These are phyloP conservation scores for Tolypeutes matacus DNA, from an alignment of 2,797 vertebrate species.

Conservation along the genomic window DNA sequence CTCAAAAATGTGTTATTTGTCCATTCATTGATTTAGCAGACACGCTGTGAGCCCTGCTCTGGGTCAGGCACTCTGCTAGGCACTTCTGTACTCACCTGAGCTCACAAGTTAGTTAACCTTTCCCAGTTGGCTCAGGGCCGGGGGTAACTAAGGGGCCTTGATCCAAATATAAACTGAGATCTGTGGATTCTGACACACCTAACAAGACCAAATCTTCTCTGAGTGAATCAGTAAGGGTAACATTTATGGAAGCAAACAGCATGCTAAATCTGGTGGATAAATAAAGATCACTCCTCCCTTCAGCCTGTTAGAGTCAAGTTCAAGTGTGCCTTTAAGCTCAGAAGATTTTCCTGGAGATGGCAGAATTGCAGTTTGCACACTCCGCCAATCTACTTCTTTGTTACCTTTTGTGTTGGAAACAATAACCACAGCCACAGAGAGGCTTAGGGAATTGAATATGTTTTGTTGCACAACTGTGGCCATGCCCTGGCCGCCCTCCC, in stretches of 20 bases:
- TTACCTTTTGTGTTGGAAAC: constrained; percentile 29
- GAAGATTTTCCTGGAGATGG: neutral
- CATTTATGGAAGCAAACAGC: neutral
- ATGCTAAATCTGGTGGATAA: neutral
- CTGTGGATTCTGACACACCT: neutral
- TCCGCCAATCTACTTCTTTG: neutral
- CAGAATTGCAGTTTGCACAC: neutral
- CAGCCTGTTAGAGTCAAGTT: constrained; percentile 7
- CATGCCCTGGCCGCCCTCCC: neutral
- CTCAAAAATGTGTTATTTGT: neutral
- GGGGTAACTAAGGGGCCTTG: neutral
- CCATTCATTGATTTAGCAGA: neutral
- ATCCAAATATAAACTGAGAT: neutral
- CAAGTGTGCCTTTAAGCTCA: neutral
- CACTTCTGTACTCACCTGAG: neutral
- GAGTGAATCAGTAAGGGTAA: neutral
- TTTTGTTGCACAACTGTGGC: neutral
- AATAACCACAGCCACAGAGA: neutral
- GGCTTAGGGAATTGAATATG: neutral
- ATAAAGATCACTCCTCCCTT: neutral
- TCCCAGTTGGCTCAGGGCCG: neutral
- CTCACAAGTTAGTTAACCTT: neutral
- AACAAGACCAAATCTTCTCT: neutral
- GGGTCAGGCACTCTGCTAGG: neutral
- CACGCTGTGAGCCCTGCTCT: neutral